Percentiles rank a stretch among this genome's conserved stretches.
Conservation (phyloP, 2,797 vertebrate species). For the Chiloscyllium punctatum region DNA sequence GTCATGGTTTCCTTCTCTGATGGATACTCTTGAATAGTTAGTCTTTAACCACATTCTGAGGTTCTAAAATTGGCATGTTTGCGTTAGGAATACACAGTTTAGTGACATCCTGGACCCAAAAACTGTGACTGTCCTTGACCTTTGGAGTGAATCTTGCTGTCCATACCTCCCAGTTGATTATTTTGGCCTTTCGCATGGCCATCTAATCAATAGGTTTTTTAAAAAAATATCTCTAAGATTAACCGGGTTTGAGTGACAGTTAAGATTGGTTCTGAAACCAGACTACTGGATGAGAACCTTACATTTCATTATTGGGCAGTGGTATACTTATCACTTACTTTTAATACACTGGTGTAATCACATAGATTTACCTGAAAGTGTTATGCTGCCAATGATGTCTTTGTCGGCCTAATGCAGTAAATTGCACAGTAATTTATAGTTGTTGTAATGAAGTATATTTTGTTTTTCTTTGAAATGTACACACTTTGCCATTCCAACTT, state of each 20-base stretch:
- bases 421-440: neutral
- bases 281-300: neutral
- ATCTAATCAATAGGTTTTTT: neutral
- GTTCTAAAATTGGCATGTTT: neutral
- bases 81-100: neutral
- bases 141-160: neutral
- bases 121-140: neutral
- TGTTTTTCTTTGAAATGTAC: no score
- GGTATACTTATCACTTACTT: neutral
- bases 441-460: neutral
- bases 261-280: neutral
- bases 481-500: neutral
- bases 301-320: neutral
- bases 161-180: neutral
- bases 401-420: neutral
- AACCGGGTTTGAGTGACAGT: neutral
- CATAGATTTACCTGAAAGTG: neutral
- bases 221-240: neutral
- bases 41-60: neutral
- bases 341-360: neutral
- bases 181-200: neutral
- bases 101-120: neutral
- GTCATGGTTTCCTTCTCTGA: neutral
- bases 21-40: neutral
- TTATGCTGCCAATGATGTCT: neutral